These are phyloP conservation scores for Disparrhopalites patrizii DNA, from an alignment of 2,888 invertebrate species.

Conservation along the genomic window DNA sequence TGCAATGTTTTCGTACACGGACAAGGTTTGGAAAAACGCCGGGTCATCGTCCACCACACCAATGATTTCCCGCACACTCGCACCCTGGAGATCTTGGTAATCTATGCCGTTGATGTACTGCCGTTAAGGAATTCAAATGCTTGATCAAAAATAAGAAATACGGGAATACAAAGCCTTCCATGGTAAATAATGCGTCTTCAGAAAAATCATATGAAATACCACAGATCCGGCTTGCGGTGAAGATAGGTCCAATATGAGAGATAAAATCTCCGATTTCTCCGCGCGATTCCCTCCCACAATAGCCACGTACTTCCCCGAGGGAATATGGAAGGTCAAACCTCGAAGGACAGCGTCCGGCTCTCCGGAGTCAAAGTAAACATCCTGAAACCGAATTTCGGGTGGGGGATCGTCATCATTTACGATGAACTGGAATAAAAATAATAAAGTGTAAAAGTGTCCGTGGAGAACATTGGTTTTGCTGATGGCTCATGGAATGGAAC, in stretches of 20 bases:
- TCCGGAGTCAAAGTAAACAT: too few species aligned
- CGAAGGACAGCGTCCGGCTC: too few species aligned
- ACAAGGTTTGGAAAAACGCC: conserved; percentile 15
- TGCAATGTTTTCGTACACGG: conserved; percentile 32
- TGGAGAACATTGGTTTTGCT: too few species aligned
- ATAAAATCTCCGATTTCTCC: not conserved
- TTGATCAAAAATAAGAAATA: not conserved
- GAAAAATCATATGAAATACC: too few species aligned
- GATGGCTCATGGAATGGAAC: too few species aligned
- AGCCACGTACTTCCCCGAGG: not conserved
- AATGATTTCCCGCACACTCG: conserved; percentile 12
- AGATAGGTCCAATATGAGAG: not conserved
- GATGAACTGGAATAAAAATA: too few species aligned
- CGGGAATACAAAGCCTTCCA: too few species aligned
- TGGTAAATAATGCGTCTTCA: too few species aligned
- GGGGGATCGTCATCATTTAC: too few species aligned
- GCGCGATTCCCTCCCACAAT: not conserved
- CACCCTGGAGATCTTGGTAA: not conserved
- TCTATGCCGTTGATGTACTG: not conserved
- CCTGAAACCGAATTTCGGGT: too few species aligned
- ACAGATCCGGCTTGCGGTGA: too few species aligned
- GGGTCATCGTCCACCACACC: conserved; percentile 27
- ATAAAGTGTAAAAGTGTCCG: too few species aligned
- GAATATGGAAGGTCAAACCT: not conserved
- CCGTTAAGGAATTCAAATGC: not conserved